These are phyloP conservation scores for Volucella inflata DNA, from an alignment of 2,888 invertebrate genomes.

Conservation along the genomic window DNA sequence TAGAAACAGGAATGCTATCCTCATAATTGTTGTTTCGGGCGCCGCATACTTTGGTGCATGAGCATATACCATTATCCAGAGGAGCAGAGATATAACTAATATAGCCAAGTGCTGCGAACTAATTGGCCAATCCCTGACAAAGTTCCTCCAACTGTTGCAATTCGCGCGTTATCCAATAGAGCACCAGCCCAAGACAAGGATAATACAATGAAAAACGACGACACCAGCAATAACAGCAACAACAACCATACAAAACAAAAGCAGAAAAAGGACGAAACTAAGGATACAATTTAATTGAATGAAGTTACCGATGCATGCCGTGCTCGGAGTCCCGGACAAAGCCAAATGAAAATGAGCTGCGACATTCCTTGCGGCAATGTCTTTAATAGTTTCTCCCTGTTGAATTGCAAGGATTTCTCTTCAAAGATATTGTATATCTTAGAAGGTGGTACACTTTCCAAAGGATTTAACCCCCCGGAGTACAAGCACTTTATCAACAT, in stretches of 20 bases:
- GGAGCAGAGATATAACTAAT: slow-evolving; percentile 80
- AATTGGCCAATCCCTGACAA: slow-evolving; percentile 80
- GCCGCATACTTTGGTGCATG: slow-evolving; percentile 80
- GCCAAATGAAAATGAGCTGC: slow-evolving; percentile 51
- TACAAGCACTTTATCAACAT: slow-evolving; percentile 56
- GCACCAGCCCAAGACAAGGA: slow-evolving; percentile 11
- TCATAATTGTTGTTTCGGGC: slow-evolving; percentile 81
- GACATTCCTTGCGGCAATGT: slow-evolving; percentile 51
- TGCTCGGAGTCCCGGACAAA: slow-evolving; percentile 48
- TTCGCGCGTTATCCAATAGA: slow-evolving; percentile 16
- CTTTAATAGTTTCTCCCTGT: slow-evolving; percentile 23
- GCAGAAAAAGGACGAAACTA: slow-evolving; percentile 21
- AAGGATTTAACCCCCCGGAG: slow-evolving; percentile 50
- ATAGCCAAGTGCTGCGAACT: slow-evolving; percentile 82
- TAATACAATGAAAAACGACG: slow-evolving; percentile 14
- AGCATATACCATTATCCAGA: slow-evolving; percentile 83
- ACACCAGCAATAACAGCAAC: no score
- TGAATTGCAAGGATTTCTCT: slow-evolving; percentile 38
- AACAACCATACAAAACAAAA: no score
- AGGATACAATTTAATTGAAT: slow-evolving; percentile 70
- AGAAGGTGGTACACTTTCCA: slow-evolving; percentile 27
- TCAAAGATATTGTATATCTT: slow-evolving; percentile 29
- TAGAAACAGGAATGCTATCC: slow-evolving; percentile 82
- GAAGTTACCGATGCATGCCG: slow-evolving; percentile 59
- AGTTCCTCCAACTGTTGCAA: slow-evolving; percentile 81